Evolutionary conservation across 2,888 invertebrate genomes (phyloP).

Genomic region (Chelonus formosanus): DNA sequence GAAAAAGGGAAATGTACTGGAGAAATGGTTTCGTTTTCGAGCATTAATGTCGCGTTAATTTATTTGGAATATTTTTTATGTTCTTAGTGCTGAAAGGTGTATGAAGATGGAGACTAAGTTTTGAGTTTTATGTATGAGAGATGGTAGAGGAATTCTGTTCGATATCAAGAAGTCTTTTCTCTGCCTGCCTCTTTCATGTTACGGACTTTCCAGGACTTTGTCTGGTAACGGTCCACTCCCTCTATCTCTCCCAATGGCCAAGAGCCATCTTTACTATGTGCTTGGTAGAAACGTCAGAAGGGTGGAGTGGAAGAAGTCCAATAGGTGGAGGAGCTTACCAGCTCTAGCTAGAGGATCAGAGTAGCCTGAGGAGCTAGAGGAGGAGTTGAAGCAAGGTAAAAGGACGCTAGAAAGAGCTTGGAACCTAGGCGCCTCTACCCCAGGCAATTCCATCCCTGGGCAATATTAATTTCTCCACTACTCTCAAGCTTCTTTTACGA

Average conservation of each 20-base stretch:
- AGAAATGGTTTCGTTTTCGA: conserved; percentile 35
- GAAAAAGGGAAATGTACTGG: conserved; percentile 37
- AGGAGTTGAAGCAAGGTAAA: conserved; percentile 42
- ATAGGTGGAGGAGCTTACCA: conserved; percentile 21
- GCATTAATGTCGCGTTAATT: conserved; percentile 38
- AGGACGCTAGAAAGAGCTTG: conserved; percentile 47
- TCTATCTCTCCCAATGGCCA: conserved; percentile 35
- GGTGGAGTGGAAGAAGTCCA: conserved; percentile 31
- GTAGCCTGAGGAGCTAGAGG: conserved; percentile 9
- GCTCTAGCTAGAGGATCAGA: conserved; percentile 20
- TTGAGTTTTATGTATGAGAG: background rate
- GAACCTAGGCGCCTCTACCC: conserved; percentile 39
- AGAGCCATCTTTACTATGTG: conserved; percentile 40
- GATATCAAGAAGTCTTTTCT: conserved; percentile 22
- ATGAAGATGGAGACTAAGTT: conserved; percentile 4
- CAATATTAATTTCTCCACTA: conserved; percentile 42
- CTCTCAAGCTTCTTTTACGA: conserved; percentile 27
- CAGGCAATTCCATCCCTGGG: conserved; percentile 38
- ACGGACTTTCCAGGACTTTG: conserved; percentile 33
- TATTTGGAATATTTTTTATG: conserved; percentile 24
- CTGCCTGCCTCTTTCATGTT: conserved; percentile 32
- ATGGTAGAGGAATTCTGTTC: conserved; percentile 16
- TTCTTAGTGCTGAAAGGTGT: conserved; percentile 1
- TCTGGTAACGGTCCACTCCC: conserved; percentile 30
- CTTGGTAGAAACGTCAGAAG: conserved; percentile 44